Evolutionary conservation across 2,888 invertebrate species (phyloP), one percentile per base, ranked within the genome.

Genomic region (Siphonodentalium dalli): DNA sequence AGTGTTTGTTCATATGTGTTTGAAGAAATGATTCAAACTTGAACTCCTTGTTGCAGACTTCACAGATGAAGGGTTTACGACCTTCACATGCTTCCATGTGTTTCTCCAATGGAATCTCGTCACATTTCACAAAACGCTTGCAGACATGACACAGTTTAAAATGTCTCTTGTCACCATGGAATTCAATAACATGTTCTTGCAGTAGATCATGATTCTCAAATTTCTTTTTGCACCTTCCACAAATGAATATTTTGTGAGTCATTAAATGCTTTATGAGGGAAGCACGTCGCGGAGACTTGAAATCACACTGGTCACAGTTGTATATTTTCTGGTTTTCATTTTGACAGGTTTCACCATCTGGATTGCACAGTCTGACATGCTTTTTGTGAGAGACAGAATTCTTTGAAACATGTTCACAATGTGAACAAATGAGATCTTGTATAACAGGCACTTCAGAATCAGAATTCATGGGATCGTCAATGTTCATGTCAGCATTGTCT

Each of bases 71-170:
- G 20, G 71, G 71, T 48, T 71, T 71, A 39, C 75, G 69, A 7
- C 77, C 76, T 43, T 69, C 65, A 61, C 78, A 78, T 13, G 63
- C 63, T 44, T 68, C 63, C 56, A 76, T 73, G 53, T 77, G 77
- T 55, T 72, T 65, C 52, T 77, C 78, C 31, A 77, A 58, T 15
- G 72, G 61, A 24, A 66, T 52, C 31, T 63, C 59, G 49, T 66
- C 69, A 53, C 72, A 72, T 58, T 73, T 71, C 24, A 77, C 68
- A 50, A 72, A 74, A 13, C 72, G 66, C 51, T 71, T 70, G 58
- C 79, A 78, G 54, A 71, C 66, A 41, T 74, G 71, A 63, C 79
- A 78, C 53, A 75, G 65, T 52, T 75, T 78, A 43, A 72, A 68
- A 49, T 76, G 75, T 37, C 71, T 68, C 45, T 71, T 66, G 50